Evolutionary conservation across 2,113 vertebrate species (phyloP), one percentile per base, ranked within the genome.

Genomic region (Circaetus cinerascens): DNA sequence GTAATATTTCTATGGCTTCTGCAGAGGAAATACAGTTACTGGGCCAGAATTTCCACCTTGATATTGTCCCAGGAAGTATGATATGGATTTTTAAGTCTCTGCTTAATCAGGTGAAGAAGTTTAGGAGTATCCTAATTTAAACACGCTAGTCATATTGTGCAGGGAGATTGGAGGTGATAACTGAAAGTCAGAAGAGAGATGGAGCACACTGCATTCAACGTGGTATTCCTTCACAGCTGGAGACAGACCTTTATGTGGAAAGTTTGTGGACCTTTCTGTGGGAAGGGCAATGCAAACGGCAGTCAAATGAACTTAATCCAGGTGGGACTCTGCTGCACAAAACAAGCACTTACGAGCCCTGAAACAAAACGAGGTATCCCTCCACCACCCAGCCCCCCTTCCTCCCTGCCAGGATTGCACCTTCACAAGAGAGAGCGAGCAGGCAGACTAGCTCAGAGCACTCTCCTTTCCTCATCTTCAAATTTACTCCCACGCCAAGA

Each of bases 341-440:
- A 68, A 64, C 2, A 20, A 79, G 50, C 27, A 64, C 6, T 68
- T 68, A 69, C 43, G 3, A 94, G 75, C 34, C 29, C 29, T 46
- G 50, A 41, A 92, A 67, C 4, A 46, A 62, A 78, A n/a, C 0
- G 2, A 72, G 38, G 72, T 56, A 55, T 25, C 43, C 29, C 36
- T 68, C 48, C 10, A 45, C 7, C 27, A 43, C 36, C n/a, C 1
- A 2, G 30, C 9, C 16, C 32, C 7, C 0, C 29, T 40, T 68
- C 43, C 48, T 55, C 40, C 32, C 59, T 46, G 20, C 30, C 64
- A 85, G 34, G 15, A 15, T 0, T 29, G 22, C 62, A 51, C 40
- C 53, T 32, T 19, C 26, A 38, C 27, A 45, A 25, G 40, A 30
- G 40, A 4, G 17, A 9, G 18, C 1, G 0, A 67, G 43, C 1